Percentiles rank a stretch among this genome's conserved stretches.
These are phyloP conservation scores for Zonotrichia leucophrys DNA, from an alignment of 2,113 vertebrate genomes.

Conservation along the genomic window DNA sequence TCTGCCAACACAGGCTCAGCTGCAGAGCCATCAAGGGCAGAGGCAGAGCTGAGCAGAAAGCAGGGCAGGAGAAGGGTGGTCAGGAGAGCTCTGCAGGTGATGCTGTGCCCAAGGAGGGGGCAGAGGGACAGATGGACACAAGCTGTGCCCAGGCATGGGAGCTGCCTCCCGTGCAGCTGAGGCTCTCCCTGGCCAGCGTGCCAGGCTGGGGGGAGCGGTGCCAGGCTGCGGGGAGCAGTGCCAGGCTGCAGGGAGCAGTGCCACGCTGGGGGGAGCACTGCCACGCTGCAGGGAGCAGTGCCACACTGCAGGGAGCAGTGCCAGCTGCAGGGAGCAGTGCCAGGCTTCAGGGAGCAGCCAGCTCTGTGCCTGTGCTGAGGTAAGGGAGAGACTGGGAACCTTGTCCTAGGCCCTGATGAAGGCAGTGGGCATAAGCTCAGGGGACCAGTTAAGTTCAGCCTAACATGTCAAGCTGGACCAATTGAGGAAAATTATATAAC, in stretches of 20 bases:
- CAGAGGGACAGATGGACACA: background rate
- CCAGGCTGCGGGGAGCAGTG: background rate
- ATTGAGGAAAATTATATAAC: background rate
- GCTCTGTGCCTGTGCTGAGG: background rate
- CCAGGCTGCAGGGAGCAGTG: background rate
- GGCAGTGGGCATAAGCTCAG: background rate
- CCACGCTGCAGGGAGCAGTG: no score
- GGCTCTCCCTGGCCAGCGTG: background rate
- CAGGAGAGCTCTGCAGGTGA: background rate
- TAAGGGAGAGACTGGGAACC: background rate
- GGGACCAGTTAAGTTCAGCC: background rate
- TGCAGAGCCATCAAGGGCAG: background rate
- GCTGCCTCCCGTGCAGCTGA: accelerated
- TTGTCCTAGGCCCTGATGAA: background rate
- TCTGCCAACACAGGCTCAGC: background rate
- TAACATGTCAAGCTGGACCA: background rate
- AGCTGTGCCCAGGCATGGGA: accelerated
- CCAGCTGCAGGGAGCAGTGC: background rate
- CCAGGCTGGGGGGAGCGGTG: background rate
- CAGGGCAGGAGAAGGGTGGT: background rate
- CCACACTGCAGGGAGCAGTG: background rate
- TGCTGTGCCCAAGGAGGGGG: accelerated
- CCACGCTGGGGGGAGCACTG: background rate
- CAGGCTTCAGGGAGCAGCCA: background rate
- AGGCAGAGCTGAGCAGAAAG: background rate